Percentiles rank a stretch among this genome's conserved stretches.
These are phyloP conservation scores for Vidua chalybeata DNA, from an alignment of 2,113 vertebrate genomes.

Conservation along the genomic window DNA sequence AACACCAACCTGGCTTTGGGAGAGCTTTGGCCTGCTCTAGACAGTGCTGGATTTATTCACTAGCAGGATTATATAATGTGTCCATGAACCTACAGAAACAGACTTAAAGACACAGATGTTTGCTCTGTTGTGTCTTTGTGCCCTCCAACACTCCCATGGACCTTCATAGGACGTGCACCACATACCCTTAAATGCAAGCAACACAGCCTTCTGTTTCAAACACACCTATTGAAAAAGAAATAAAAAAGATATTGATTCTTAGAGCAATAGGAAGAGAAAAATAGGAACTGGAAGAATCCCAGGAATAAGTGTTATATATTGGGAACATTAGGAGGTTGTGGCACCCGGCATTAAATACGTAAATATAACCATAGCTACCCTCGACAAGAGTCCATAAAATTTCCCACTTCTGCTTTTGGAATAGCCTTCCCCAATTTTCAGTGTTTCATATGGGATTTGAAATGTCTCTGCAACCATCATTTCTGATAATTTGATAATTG, in stretches of 20 bases:
- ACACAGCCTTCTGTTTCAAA: background rate
- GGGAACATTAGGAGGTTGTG: background rate
- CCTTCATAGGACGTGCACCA: background rate
- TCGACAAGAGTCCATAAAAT: background rate
- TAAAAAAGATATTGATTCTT: accelerated
- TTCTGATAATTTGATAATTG: background rate
- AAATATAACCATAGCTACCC: background rate
- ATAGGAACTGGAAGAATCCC: background rate
- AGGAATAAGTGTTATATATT: background rate
- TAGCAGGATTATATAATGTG: background rate
- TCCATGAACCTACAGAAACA: background rate
- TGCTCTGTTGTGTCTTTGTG: background rate
- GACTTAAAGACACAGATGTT: background rate
- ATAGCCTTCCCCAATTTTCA: background rate
- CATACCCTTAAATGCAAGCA: background rate
- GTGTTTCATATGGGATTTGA: background rate
- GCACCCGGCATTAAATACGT: background rate
- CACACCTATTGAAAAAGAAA: background rate
- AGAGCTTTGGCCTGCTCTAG: background rate
- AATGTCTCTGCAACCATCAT: background rate
- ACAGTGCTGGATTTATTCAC: background rate
- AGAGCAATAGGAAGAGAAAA: background rate
- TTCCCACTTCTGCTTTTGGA: background rate
- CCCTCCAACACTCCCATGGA: background rate
- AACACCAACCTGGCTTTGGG: background rate